Conservation (phyloP, 2,113 vertebrate species). For the Machaerirhynchus nigripectus region DNA sequence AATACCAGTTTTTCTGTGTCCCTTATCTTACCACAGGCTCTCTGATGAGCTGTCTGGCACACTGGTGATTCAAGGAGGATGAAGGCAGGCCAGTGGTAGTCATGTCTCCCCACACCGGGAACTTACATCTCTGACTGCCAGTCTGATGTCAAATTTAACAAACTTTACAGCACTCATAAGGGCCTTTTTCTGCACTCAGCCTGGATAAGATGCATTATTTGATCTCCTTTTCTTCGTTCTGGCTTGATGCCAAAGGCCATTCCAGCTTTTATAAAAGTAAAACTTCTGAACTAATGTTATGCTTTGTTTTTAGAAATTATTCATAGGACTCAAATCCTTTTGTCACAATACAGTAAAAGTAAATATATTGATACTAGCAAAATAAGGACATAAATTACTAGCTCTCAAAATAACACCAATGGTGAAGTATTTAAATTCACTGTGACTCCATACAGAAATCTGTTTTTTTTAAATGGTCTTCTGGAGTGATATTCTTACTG, state of each 20-base stretch:
- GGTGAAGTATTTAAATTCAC: not conserved
- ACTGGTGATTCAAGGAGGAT: not conserved
- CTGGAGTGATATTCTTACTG: not conserved
- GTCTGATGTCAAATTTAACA: not conserved
- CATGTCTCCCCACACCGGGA: accelerated
- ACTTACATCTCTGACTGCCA: not conserved
- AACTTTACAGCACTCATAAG: not conserved
- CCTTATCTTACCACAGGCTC: not conserved
- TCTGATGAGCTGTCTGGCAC: not conserved
- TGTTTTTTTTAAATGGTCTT: not conserved
- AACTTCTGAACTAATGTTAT: not conserved
- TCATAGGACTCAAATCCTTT: not conserved
- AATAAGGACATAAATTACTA: not conserved
- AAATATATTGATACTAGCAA: not conserved
- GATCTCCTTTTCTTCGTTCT: not conserved
- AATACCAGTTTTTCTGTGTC: not conserved
- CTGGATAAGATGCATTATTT: not conserved
- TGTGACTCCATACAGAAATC: not conserved
- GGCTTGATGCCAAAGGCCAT: not conserved
- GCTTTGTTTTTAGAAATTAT: not conserved
- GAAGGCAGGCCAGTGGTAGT: not conserved
- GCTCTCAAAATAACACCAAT: not conserved
- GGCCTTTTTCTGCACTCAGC: not conserved
- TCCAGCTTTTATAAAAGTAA: not conserved
- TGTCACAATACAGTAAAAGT: not conserved